Evolutionary conservation across 2,797 vertebrate species (phyloP).

Genomic region (Paedocypris micromegethes): DNA sequence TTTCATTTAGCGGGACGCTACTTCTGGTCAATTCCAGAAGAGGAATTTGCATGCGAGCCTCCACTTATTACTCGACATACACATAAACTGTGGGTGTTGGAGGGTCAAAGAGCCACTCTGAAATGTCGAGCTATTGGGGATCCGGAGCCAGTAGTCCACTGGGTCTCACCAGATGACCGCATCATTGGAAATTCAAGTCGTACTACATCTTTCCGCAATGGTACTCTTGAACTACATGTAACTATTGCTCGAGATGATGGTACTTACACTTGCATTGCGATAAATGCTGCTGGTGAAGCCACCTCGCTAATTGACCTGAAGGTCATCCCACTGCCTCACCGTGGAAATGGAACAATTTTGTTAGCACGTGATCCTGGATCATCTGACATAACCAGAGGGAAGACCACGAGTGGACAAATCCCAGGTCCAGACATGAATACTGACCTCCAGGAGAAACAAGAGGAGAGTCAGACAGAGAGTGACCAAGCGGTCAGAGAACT

Average conservation of each 20-base stretch:
- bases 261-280: constrained; percentile 84
- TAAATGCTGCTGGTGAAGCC: constrained; percentile 86
- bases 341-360: constrained; percentile 63
- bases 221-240: constrained; percentile 83
- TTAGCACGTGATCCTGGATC: constrained; percentile 66
- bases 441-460: constrained; percentile 46
- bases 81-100: constrained; percentile 71
- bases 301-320: constrained; percentile 80
- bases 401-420: constrained; percentile 59
- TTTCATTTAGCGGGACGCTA: constrained; percentile 76
- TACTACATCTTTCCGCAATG: constrained; percentile 81
- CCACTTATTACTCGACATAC: constrained; percentile 75
- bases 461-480: constrained; percentile 52
- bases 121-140: constrained; percentile 72
- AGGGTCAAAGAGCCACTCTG: constrained; percentile 70
- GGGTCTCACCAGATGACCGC: constrained; percentile 72
- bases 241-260: constrained; percentile 81
- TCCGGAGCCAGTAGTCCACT: constrained; percentile 69
- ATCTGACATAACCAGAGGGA: constrained; percentile 75
- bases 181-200: constrained; percentile 79
- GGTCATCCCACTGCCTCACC: constrained; percentile 84
- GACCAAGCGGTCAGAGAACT: constrained; percentile 52
- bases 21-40: constrained; percentile 74
- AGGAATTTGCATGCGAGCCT: constrained; percentile 74
- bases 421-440: constrained; percentile 35